Evolutionary conservation across 2,113 vertebrate species (phyloP), one percentile per base, ranked within the genome.

Genomic region (Leuciscus idus): DNA sequence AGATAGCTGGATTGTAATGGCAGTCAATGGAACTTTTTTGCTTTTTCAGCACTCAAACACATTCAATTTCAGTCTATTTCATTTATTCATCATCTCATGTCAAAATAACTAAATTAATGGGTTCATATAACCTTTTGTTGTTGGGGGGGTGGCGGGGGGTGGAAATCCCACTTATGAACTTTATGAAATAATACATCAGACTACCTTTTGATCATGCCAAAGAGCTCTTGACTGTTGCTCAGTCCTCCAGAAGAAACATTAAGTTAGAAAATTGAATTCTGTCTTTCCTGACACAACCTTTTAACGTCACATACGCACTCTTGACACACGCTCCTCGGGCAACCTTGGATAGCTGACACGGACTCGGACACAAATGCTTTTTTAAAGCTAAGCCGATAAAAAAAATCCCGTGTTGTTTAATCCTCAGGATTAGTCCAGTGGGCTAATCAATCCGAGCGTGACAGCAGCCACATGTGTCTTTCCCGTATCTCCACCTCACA

Each of bases 391-490:
- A 68, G 59, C 83, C 61, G 82, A 89, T 89, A 87, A 83, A 87
- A 43, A 89, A 43, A 89, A 84, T 21, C 28, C 61, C 46, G 84
- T 84, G 83, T 73, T 87, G 83, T 84, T 81, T 87, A 89, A 89
- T 89, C 88, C 83, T n/a, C 26, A 46, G 86, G 88, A 89, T 89
- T 89, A 89, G 88, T 81, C 83, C 79, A 79, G 85, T 85, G 87
- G 78, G 59, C 86, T 89, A 89, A 89, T 89, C 88, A 89, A 85
- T 89, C 83, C 81, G 81, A 83, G 88, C 80, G 79, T 89, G 88
- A 89, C 88, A 84, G 88, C 83, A 72, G 62, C 62, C 83, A 66
- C 73, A 87, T 89, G 85, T 87, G 82, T 89, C 83, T 87, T 59
- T 81, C 81, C 72, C 85, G 57, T 89, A 89, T 89, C 88, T 87